Base-by-base conservation (phyloP, 2,888 invertebrate species). In the Caenorhabditis sinica region DNA sequence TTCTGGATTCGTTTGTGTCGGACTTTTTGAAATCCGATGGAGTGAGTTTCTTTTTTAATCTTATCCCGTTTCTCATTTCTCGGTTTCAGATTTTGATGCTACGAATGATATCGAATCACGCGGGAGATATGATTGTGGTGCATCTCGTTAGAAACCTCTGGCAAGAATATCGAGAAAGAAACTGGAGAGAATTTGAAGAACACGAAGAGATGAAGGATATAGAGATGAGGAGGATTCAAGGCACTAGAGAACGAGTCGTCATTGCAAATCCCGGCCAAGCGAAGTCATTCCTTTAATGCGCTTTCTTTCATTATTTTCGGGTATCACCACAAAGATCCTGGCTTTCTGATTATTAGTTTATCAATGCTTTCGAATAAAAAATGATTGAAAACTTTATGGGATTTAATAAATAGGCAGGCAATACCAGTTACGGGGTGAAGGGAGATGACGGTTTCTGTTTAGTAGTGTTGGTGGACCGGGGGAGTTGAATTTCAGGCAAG, bases 61-160 rank as follows among this genome's bases (percentile, higher is more conserved):
- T 9, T 40, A 0, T 3, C n/a, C n/a, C 4, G 15, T n/a, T 45
- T 43, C 8, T 15, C 25, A 75, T 90, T 17, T 17, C 30, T 40
- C 6, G 5, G 17, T 72, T 90, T 30, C 63, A 91, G 88, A 85
- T 92, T n/a, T 90, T 92, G 77, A 89, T 90, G 45, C 89, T 92
- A 15, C 88, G 92, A 43, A 87, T 92, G 87, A 90, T 92, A 79
- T 89, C 92, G 11, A 92, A 90, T 61, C 92, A 92, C 63, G 91
- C 91, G 8, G 92, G 92, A 4, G 92, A 91, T 63, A 75, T 90
- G 83, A 83, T 89, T 17, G 89, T 89, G 0, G 87, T 90, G n/a
- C 88, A 89, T 30, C 68, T 90, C 2, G 72, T 87, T 3, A 76
- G 83, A 49, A 76, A 73, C 36, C 75, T 88, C 3, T 88, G 88